These are phyloP conservation scores for Semicossyphus pulcher DNA, from an alignment of 2,113 vertebrate genomes.

Conservation along the genomic window DNA sequence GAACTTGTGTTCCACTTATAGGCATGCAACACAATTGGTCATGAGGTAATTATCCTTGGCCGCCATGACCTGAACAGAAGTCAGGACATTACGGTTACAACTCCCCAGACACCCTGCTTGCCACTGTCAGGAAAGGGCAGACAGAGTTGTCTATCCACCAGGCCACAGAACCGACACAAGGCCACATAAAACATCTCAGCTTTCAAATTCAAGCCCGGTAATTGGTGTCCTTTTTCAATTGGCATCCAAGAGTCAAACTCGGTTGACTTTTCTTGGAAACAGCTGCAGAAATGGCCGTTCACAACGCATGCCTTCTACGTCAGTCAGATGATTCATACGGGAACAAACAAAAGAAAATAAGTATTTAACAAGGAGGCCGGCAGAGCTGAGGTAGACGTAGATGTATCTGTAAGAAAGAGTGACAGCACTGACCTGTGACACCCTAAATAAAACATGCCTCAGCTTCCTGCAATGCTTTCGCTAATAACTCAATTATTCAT, in stretches of 20 bases:
- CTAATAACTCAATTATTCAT: slow-evolving; percentile 62
- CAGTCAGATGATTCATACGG: slow-evolving; percentile 23
- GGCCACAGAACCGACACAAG: slow-evolving; percentile 52
- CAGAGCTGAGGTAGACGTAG: slow-evolving; percentile 43
- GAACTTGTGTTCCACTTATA: slow-evolving; percentile 14
- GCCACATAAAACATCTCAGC: slow-evolving; percentile 54
- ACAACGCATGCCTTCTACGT: slow-evolving; percentile 20
- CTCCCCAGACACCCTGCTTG: slow-evolving; percentile 60
- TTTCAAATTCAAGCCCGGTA: slow-evolving; percentile 69
- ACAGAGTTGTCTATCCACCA: slow-evolving; percentile 56
- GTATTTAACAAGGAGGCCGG: slow-evolving; percentile 48
- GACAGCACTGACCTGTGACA: slow-evolving; percentile 51
- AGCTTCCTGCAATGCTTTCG: slow-evolving; percentile 38
- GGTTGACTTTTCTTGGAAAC: slow-evolving; percentile 74
- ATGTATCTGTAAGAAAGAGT: slow-evolving; percentile 42
- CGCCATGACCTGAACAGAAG: slow-evolving; percentile 48
- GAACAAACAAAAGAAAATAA: slow-evolving; percentile 17
- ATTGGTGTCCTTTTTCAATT: slow-evolving; percentile 66
- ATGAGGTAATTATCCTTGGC: slow-evolving; percentile 62
- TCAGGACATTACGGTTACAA: slow-evolving; percentile 53
- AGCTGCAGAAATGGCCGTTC: slow-evolving; percentile 69
- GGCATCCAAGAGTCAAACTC: slow-evolving; percentile 71
- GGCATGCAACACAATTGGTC: slow-evolving; percentile 29
- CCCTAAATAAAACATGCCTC: slow-evolving; percentile 49
- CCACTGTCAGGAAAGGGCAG: slow-evolving; percentile 62